These are phyloP conservation scores for Sarcophaga rosellei DNA, from an alignment of 2,888 invertebrate genomes.

Conservation along the genomic window DNA sequence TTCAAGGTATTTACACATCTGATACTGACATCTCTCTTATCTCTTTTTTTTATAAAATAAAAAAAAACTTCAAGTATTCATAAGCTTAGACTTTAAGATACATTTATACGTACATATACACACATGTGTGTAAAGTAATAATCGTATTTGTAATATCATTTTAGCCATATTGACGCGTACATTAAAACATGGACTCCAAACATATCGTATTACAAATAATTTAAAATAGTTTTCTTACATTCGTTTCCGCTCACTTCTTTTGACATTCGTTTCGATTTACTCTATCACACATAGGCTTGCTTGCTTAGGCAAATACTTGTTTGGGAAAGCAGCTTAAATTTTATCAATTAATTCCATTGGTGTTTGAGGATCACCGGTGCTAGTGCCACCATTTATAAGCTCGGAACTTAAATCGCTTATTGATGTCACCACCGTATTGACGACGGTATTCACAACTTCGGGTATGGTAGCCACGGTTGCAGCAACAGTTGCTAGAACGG, in stretches of 20 bases:
- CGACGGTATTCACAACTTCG: slow-evolving; percentile 75
- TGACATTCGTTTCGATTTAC: slow-evolving; percentile 5
- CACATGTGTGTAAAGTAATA: no score
- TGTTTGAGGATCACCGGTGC: slow-evolving; percentile 77
- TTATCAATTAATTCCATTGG: slow-evolving; percentile 74
- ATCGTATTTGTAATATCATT: slow-evolving; percentile 1
- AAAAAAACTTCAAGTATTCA: slow-evolving; percentile 30
- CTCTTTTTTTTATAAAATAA: slow-evolving; percentile 2
- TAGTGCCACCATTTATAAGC: slow-evolving; percentile 64
- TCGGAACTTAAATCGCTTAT: slow-evolving; percentile 68
- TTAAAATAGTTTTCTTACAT: slow-evolving; percentile 23
- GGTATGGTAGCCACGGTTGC: slow-evolving; percentile 73
- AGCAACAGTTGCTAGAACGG: slow-evolving; percentile 69
- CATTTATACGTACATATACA: not conserved
- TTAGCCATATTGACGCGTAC: slow-evolving; percentile 1
- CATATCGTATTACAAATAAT: slow-evolving; percentile 12
- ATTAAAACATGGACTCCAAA: slow-evolving; percentile 11
- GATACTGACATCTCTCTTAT: not conserved
- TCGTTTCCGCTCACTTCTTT: not conserved
- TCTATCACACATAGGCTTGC: slow-evolving; percentile 39
- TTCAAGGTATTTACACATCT: slow-evolving; percentile 46
- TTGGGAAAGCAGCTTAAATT: slow-evolving; percentile 44
- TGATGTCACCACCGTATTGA: slow-evolving; percentile 75
- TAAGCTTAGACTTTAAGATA: slow-evolving; percentile 30
- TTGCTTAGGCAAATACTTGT: not conserved